Percentiles rank a stretch among this genome's conserved stretches.
Evolutionary conservation across 1,140 invertebrate genomes (phyloP).

Genomic region (Drosophila pseudoananassae): DNA sequence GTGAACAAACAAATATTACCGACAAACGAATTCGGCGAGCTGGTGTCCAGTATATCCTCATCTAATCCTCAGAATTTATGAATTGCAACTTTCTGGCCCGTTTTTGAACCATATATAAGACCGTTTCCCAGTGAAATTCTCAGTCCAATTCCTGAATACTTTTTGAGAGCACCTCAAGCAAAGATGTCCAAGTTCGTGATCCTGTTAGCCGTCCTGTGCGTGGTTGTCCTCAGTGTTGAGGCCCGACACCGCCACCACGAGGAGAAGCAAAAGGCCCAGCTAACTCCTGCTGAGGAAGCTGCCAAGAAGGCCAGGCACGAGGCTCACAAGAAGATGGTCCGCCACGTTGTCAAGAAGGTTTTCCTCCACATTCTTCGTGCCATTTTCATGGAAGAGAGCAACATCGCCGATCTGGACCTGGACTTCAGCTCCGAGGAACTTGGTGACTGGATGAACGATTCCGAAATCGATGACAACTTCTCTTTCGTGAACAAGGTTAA

Average conservation of each 20-base stretch:
- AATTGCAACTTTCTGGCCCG: background rate
- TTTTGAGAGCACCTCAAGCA: background rate
- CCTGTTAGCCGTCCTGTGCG: background rate
- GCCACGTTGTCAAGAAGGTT: background rate
- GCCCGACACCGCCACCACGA: background rate
- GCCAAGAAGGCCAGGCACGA: conserved; percentile 1
- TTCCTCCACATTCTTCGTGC: background rate
- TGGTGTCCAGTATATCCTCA: too few species aligned
- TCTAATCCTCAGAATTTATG: background rate
- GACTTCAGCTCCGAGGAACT: background rate
- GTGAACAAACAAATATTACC: too few species aligned
- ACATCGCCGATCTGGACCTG: background rate
- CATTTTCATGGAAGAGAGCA: background rate
- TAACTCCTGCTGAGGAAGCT: background rate
- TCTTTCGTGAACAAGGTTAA: background rate
- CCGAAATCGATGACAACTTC: background rate
- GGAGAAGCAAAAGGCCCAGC: background rate
- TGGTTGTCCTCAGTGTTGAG: background rate
- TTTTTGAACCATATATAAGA: background rate
- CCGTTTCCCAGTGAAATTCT: background rate
- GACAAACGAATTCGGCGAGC: too few species aligned
- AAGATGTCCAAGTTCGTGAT: conserved; percentile 5
- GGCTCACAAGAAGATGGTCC: background rate
- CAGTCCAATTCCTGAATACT: background rate
- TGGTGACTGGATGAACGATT: background rate